Evolutionary conservation across 1,140 invertebrate genomes (phyloP).

Genomic region (Tigriopus japonicus): DNA sequence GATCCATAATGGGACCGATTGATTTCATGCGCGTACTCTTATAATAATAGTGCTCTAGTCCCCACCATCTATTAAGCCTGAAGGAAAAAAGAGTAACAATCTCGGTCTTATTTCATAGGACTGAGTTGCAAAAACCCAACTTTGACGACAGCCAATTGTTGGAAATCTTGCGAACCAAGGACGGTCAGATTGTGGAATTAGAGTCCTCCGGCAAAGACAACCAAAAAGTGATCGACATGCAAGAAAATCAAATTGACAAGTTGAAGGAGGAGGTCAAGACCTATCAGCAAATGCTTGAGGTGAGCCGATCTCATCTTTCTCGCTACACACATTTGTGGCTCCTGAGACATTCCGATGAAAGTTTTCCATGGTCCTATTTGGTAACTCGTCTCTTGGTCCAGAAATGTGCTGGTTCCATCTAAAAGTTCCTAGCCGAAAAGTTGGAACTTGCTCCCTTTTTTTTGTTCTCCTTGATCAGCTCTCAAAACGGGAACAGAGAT

Average conservation of each 20-base stretch:
- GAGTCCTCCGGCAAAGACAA: not conserved
- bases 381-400: too few species aligned
- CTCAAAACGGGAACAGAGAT: too few species aligned
- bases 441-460: not conserved
- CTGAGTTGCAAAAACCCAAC: not conserved
- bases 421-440: not conserved
- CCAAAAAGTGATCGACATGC: not conserved
- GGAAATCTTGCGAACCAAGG: constrained; percentile 3
- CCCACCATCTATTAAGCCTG: too few species aligned
- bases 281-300: constrained; percentile 6
- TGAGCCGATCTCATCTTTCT: not conserved
- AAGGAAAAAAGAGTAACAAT: not conserved
- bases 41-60: too few species aligned
- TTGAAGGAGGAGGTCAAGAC: not conserved
- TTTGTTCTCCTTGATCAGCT: too few species aligned
- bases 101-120: not conserved
- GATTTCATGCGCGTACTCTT: too few species aligned
- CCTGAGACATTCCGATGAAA: too few species aligned
- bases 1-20: too few species aligned
- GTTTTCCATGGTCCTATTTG: too few species aligned
- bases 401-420: not conserved
- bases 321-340: too few species aligned
- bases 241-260: not conserved
- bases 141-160: constrained; percentile 8
- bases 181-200: constrained; percentile 3